Evolutionary conservation across 2,888 invertebrate genomes (phyloP).

Genomic region (Mimas tiliae): DNA sequence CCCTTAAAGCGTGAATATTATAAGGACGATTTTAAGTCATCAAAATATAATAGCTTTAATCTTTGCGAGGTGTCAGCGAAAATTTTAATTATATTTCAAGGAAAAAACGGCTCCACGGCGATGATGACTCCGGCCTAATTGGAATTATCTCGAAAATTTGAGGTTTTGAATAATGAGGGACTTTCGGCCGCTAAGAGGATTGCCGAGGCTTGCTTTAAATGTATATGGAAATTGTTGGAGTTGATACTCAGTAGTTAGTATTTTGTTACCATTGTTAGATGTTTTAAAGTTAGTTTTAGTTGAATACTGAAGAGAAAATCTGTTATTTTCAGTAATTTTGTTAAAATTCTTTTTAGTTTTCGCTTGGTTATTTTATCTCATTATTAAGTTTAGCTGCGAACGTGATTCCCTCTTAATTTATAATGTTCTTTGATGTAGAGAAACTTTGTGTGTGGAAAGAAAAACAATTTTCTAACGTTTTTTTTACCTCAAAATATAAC

Average conservation of each 20-base stretch:
- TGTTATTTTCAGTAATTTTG: background rate
- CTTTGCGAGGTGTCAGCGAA: slow-evolving; percentile 60
- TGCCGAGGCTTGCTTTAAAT: slow-evolving; percentile 41
- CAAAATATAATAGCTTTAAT: slow-evolving; percentile 62
- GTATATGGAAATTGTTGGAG: slow-evolving; percentile 36
- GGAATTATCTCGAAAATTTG: slow-evolving; percentile 69
- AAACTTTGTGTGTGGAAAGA: too few species aligned
- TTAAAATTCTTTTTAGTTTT: too few species aligned
- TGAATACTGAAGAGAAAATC: background rate
- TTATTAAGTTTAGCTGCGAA: too few species aligned
- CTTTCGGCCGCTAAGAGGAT: slow-evolving; percentile 61
- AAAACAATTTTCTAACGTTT: too few species aligned
- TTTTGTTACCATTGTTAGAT: slow-evolving; percentile 14
- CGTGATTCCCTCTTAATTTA: too few species aligned
- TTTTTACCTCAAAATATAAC: too few species aligned
- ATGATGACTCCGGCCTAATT: slow-evolving; percentile 62
- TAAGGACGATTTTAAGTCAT: slow-evolving; percentile 44
- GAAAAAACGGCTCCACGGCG: slow-evolving; percentile 50
- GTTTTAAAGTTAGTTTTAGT: slow-evolving; percentile 13
- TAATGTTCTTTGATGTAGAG: too few species aligned
- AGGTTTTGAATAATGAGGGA: slow-evolving; percentile 68
- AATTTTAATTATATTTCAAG: slow-evolving; percentile 68
- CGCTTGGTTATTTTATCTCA: too few species aligned
- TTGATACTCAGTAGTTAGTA: slow-evolving; percentile 28
- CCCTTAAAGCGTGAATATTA: background rate